Conservation (phyloP, 2,888 invertebrate genomes). For the Ophonus ardosiacus region DNA sequence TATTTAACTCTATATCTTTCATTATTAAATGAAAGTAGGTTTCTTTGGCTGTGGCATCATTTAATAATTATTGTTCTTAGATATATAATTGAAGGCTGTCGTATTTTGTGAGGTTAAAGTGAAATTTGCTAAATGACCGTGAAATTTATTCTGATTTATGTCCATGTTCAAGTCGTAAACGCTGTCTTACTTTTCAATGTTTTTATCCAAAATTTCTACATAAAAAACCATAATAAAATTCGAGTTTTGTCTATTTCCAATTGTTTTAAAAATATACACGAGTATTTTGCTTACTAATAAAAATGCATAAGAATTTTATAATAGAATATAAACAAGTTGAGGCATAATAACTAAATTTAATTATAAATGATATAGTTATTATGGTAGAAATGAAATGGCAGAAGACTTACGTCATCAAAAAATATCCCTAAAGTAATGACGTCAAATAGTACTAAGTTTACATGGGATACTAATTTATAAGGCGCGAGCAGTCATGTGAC, state of each 20-base stretch:
- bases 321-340: too few species aligned
- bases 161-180: neutral
- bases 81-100: slow-evolving; percentile 10
- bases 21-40: slow-evolving; percentile 25
- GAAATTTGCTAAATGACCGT: slow-evolving; percentile 22
- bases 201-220: neutral
- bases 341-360: too few species aligned
- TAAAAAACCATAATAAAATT: neutral
- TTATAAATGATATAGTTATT: too few species aligned
- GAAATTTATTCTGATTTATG: slow-evolving; percentile 30
- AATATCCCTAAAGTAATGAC: too few species aligned
- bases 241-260: neutral
- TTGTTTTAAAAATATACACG: neutral
- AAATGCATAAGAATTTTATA: too few species aligned
- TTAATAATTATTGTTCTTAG: slow-evolving; percentile 3
- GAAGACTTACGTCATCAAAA: too few species aligned
- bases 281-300: too few species aligned
- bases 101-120: slow-evolving; percentile 28
- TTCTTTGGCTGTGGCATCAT: neutral
- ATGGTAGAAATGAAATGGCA: too few species aligned
- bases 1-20: slow-evolving; percentile 17
- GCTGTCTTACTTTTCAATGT: neutral
- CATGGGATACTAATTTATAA: too few species aligned
- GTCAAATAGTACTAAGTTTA: too few species aligned
- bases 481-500: too few species aligned